Evolutionary conservation across 2,113 vertebrate genomes (phyloP), one percentile per base, ranked within the genome.

Genomic region (Tenebrosternarchus preto): DNA sequence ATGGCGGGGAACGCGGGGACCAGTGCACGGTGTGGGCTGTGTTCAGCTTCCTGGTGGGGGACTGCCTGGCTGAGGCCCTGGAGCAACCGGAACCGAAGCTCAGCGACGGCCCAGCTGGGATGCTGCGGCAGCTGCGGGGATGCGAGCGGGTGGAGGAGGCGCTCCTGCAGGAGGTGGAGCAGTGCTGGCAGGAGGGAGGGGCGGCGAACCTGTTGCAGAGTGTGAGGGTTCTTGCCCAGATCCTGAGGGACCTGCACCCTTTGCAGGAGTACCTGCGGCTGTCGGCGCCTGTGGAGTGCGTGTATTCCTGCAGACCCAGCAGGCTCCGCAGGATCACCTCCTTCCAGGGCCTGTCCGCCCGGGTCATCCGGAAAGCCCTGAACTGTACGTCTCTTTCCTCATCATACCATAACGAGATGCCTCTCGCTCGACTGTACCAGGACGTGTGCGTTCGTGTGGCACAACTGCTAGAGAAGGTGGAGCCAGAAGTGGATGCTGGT

Each of bases 41-140:
- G 43, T 87, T 87, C 27, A 85, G 81, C 53, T 88, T 88, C 50
- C 76, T 90, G 27, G n/a, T 88, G 46, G 80, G 81, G 81, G 88
- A 90, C 81, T 86, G 81, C 80, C 67, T 88, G 81, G 85, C 84
- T 1, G 84, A 88, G 66, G 70, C 67, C 0, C 72, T 87, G 70
- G 87, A 87, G 72, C 77, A 85, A n/a, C 83, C 84, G 5, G 75
- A 70, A 24, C 71, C 71, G 17, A 85, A 74, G 61, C 50, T 24
- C 22, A 78, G 64, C 50, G 29, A 25, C 25, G 72, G 50, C 50
- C 53, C 33, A 39, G 17, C 83, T 69, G 80, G 4, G 0, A 73
- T 56, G 31, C 67, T 90, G 1, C 79, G 72, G 29, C 76, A 67
- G 59, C 84, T 90, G 43, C 78, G 78, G 25, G 57, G 39, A 9